phyloP scores from a whole-genome alignment of 2,888 invertebrate genomes.

The Melanargia galathea region DNA sequence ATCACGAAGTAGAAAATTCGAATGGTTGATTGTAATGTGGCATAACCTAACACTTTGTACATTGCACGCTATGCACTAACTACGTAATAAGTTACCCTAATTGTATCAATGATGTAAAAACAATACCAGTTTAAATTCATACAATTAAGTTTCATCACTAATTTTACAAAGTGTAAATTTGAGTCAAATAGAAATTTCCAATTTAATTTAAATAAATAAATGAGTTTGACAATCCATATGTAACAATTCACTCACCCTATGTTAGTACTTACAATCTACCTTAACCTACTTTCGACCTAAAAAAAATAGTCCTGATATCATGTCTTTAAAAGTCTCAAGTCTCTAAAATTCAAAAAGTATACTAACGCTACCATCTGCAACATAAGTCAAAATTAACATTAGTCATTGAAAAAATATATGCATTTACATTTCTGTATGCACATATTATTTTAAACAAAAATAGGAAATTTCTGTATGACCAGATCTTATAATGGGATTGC shows the following conservation, averaged over 20 bases:
- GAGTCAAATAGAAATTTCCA: not conserved
- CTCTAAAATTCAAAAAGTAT: too few species aligned
- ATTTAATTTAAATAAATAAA: not conserved
- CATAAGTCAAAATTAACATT: not conserved
- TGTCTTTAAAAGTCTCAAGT: too few species aligned
- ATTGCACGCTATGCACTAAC: not conserved
- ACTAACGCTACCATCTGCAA: too few species aligned
- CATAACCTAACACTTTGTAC: not conserved
- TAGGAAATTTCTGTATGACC: not conserved
- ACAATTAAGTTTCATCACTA: not conserved
- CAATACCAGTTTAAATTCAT: conserved; percentile 1
- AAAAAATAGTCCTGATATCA: too few species aligned
- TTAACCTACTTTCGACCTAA: too few species aligned
- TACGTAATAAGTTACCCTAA: conserved; percentile 8
- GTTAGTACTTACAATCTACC: too few species aligned
- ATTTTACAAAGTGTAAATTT: not conserved
- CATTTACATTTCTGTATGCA: not conserved
- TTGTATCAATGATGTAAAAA: not conserved
- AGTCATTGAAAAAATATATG: not conserved
- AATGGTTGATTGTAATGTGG: not conserved
- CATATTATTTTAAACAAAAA: not conserved
- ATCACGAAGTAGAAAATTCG: not conserved
- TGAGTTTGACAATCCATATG: too few species aligned
- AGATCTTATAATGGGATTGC: not conserved
- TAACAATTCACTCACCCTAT: too few species aligned